phyloP scores from a whole-genome alignment of 2,797 vertebrate species.

The Rhinichthys osculus region DNA sequence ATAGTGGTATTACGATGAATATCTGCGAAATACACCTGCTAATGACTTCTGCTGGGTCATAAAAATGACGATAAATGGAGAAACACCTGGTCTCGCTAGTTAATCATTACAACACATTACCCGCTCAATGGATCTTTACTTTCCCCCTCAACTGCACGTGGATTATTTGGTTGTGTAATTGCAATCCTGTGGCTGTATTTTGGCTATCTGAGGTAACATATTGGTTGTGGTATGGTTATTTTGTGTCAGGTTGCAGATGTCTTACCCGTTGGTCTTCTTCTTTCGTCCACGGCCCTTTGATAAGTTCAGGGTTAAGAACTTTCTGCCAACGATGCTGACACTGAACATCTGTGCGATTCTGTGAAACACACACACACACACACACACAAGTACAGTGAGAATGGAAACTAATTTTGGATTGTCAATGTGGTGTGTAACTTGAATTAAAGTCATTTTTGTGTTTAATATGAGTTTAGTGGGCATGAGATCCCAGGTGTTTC shows the following conservation, averaged over 20 bases:
- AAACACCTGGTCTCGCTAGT: conserved; percentile 56
- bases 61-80: conserved; percentile 52
- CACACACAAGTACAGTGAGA: conserved; percentile 20
- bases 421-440: neutral
- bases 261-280: conserved; percentile 98
- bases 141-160: neutral
- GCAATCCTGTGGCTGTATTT: conserved; percentile 7
- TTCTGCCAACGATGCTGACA: conserved; percentile 99
- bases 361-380: conserved; percentile 51
- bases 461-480: conserved; percentile 3
- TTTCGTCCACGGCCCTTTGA: conserved; percentile 99
- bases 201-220: conserved; percentile 14
- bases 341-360: conserved; percentile 98
- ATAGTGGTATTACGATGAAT: conserved; percentile 53
- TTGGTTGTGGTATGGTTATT: conserved; percentile 20
- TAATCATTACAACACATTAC: conserved; percentile 60
- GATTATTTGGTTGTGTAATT: neutral
- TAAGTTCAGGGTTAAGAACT: conserved; percentile 97
- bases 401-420: conserved; percentile 27
- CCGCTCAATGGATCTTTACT: conserved; percentile 18
- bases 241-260: conserved; percentile 38
- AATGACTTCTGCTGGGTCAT: conserved; percentile 50
- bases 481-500: conserved; percentile 61
- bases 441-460: neutral
- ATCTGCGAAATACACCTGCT: conserved; percentile 57